Percentiles rank a stretch among this genome's conserved stretches.
Conservation (phyloP, 2,797 vertebrate species). For the Phataginus tetradactyla region DNA sequence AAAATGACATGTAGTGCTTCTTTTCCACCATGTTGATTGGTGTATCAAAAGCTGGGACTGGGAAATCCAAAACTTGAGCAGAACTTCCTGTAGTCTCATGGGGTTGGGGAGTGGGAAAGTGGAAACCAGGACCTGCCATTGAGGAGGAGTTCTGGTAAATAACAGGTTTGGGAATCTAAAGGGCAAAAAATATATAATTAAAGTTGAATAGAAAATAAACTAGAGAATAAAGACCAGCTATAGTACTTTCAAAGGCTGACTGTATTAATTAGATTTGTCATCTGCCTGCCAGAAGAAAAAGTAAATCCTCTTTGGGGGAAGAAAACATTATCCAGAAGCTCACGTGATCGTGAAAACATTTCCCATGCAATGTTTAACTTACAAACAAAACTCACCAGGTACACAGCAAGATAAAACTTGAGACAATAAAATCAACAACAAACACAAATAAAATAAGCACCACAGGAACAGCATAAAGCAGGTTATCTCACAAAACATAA, state of each 20-base stretch:
- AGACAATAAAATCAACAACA: background rate
- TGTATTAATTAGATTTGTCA: constrained; percentile 67
- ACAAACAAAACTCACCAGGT: background rate
- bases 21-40: background rate
- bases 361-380: background rate
- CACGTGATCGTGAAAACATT: constrained; percentile 2
- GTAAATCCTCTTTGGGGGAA: constrained; percentile 46
- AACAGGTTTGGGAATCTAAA: background rate
- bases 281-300: constrained; percentile 56
- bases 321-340: constrained; percentile 19
- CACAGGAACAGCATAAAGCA: background rate
- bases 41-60: background rate
- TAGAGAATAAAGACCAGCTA: constrained; percentile 45
- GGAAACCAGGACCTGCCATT: background rate
- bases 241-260: constrained; percentile 50
- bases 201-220: constrained; percentile 58
- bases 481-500: background rate
- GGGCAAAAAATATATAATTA: constrained; percentile 32
- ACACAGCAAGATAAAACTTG: background rate
- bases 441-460: background rate
- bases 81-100: background rate
- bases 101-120: accelerated
- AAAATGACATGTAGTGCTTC: background rate
- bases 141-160: background rate
- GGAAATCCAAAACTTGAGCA: background rate